phyloP scores from a whole-genome alignment of 1,140 invertebrate species.

The Monomorium pharaonis region DNA sequence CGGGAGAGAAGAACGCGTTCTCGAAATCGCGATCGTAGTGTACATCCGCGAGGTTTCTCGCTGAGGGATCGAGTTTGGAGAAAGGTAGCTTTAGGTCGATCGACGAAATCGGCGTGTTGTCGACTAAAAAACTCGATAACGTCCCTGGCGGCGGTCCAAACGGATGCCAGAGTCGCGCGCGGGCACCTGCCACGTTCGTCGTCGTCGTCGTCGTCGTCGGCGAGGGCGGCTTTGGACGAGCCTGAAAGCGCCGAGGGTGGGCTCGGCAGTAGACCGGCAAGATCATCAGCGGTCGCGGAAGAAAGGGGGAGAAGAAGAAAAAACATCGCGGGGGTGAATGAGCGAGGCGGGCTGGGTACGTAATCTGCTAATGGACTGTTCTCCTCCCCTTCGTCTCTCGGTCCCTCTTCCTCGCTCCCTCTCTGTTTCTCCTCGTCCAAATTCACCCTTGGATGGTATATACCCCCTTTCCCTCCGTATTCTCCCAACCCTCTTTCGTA shows the following conservation, averaged over 20 bases:
- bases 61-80: constrained; percentile 64
- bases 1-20: neutral
- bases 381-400: constrained; percentile 67
- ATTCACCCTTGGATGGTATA: constrained; percentile 68
- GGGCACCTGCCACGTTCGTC: constrained; percentile 57
- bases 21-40: neutral
- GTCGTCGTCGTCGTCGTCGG: constrained; percentile 42
- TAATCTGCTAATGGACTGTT: constrained; percentile 84
- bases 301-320: constrained; percentile 70
- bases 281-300: constrained; percentile 69
- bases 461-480: constrained; percentile 37
- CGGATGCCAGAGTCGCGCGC: neutral
- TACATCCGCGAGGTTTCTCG: neutral
- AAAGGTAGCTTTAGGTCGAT: constrained; percentile 27
- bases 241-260: constrained; percentile 53
- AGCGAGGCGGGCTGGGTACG: constrained; percentile 79
- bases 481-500: constrained; percentile 67
- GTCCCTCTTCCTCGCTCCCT: constrained; percentile 70
- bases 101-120: neutral
- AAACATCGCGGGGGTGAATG: constrained; percentile 78
- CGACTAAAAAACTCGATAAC: constrained; percentile 32
- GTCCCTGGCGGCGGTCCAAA: constrained; percentile 32
- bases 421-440: constrained; percentile 72
- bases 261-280: constrained; percentile 38
- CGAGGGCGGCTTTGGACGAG: constrained; percentile 35